A percentile compares a stretch with the other conserved stretches of the same genome.
Evolutionary conservation across 2,888 invertebrate genomes (phyloP).

Genomic region (Apamea epomidion): DNA sequence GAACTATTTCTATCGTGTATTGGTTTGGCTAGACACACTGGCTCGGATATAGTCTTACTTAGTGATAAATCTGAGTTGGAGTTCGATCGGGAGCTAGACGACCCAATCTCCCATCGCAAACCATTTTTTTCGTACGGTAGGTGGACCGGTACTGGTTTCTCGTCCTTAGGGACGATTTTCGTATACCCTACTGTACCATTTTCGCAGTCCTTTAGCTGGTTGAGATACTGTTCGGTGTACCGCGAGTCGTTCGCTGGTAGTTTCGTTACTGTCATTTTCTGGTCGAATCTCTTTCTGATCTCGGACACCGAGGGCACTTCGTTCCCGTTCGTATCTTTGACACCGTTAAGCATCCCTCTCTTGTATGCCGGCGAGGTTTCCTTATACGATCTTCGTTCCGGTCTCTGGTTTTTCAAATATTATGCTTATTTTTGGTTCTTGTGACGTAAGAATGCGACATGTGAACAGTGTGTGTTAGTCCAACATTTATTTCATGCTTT

Average conservation of each 20-base stretch:
- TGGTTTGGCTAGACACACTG: conserved; percentile 82
- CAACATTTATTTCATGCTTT: conserved; percentile 79
- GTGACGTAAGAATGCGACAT: conserved; percentile 74
- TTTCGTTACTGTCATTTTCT: conserved; percentile 88
- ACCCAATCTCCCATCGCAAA: conserved; percentile 80
- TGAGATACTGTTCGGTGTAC: conserved; percentile 84
- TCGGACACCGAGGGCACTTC: conserved; percentile 91
- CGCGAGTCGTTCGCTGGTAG: conserved; percentile 84
- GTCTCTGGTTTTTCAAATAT: conserved; percentile 81
- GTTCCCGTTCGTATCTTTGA: conserved; percentile 91
- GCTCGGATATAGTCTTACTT: conserved; percentile 87
- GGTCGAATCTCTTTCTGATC: conserved; percentile 90
- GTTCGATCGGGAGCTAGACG: conserved; percentile 81
- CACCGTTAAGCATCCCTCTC: conserved; percentile 85
- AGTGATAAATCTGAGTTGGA: conserved; percentile 86
- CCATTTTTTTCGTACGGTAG: conserved; percentile 87
- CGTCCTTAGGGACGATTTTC: conserved; percentile 82
- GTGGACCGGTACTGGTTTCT: conserved; percentile 87
- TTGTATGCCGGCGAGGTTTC: conserved; percentile 84
- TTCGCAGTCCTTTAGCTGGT: conserved; percentile 85
- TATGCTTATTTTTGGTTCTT: conserved; percentile 78
- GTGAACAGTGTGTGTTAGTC: conserved; percentile 89
- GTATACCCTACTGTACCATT: conserved; percentile 84
- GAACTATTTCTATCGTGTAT: conserved; percentile 76
- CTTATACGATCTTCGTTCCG: conserved; percentile 86